These are phyloP conservation scores for Coilia nasus DNA, from an alignment of 2,797 vertebrate genomes.

Conservation along the genomic window DNA sequence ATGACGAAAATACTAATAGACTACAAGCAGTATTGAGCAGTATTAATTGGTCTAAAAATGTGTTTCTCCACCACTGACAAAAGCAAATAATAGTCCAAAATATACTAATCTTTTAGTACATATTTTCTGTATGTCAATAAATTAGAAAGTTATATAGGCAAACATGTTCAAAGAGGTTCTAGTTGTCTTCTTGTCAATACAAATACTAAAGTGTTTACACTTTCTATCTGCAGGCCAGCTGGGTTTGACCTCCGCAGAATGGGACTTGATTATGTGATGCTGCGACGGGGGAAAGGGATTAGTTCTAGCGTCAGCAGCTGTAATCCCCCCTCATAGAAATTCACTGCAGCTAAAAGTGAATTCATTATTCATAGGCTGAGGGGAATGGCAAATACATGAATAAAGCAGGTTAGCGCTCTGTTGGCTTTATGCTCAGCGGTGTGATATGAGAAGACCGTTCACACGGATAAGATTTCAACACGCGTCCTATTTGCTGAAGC, in stretches of 20 bases:
- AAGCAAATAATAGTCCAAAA: too few relatives aligned
- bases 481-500: neutral
- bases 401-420: constrained; percentile 21
- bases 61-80: too few relatives aligned
- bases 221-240: neutral
- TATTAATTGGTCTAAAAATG: too few relatives aligned
- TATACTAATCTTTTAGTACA: too few relatives aligned
- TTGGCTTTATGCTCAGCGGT: constrained; percentile 4
- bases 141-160: too few relatives aligned
- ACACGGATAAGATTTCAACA: constrained; percentile 1
- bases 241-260: neutral
- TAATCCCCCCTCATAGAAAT: constrained; percentile 8
- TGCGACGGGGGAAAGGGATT: neutral
- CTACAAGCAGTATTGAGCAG: too few relatives aligned
- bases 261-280: neutral
- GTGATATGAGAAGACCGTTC: neutral
- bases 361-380: constrained; percentile 4
- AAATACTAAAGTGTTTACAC: neutral
- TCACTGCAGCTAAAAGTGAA: constrained; percentile 15
- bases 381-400: constrained; percentile 21
- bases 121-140: too few relatives aligned
- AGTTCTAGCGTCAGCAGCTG: constrained; percentile 3
- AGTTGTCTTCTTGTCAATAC: neutral
- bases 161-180: neutral
- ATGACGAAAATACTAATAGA: too few relatives aligned